Evolutionary conservation across 1,140 invertebrate species (phyloP).

Genomic region (Varroa destructor): DNA sequence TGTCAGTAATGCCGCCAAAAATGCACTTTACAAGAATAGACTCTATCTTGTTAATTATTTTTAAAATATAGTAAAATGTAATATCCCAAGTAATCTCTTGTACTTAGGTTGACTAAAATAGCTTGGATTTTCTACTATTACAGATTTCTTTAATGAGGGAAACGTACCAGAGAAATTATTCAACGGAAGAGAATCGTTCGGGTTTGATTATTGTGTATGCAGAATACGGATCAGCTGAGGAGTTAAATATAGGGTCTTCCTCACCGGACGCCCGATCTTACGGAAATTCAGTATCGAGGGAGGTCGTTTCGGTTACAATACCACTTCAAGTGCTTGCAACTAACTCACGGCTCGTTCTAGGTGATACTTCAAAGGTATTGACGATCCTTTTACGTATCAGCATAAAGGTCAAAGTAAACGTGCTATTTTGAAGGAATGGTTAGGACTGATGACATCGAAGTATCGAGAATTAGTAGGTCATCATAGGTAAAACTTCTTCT

Average conservation of each 20-base stretch:
- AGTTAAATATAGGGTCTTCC: slow-evolving; percentile 31
- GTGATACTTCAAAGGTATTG: slow-evolving; percentile 68
- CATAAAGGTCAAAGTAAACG: too few relatives aligned
- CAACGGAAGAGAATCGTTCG: slow-evolving; percentile 59
- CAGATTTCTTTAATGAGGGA: slow-evolving; percentile 64
- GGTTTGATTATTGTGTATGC: slow-evolving; percentile 75
- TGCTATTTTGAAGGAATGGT: too few relatives aligned
- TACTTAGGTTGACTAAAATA: too few relatives aligned
- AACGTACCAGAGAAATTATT: slow-evolving; percentile 58
- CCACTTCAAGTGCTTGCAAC: slow-evolving; percentile 84
- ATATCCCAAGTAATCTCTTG: too few relatives aligned
- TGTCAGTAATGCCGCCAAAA: not conserved
- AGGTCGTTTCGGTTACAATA: slow-evolving; percentile 74
- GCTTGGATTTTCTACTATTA: slow-evolving; percentile 26
- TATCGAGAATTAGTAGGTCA: too few relatives aligned
- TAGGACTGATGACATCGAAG: too few relatives aligned
- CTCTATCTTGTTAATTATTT: slow-evolving; percentile 3
- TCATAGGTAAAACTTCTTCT: too few relatives aligned
- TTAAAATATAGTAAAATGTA: not conserved
- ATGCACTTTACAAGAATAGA: not conserved
- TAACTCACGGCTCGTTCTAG: slow-evolving; percentile 69
- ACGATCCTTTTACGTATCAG: too few relatives aligned
- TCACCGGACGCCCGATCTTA: slow-evolving; percentile 45
- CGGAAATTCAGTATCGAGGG: slow-evolving; percentile 34
- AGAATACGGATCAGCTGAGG: slow-evolving; percentile 47